Percentiles rank a stretch among this genome's conserved stretches.
Evolutionary conservation across 2,113 vertebrate genomes (phyloP).

Genomic region (Sander lucioperca): DNA sequence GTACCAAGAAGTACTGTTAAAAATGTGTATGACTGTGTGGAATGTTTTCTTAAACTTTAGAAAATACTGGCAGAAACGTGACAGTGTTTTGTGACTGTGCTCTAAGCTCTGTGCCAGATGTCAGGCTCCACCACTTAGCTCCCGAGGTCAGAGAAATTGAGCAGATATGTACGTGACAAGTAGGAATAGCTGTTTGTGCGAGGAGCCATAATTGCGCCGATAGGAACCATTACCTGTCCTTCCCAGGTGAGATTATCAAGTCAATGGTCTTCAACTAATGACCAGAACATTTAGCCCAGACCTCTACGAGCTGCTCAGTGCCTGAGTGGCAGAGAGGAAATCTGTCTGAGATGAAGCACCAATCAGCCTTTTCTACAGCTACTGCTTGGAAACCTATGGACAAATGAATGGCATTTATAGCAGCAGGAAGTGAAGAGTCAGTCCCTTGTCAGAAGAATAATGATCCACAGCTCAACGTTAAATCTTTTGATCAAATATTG

Average conservation of each 20-base stretch:
- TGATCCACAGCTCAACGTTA: neutral
- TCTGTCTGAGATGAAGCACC: conserved; percentile 46
- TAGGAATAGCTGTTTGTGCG: conserved; percentile 74
- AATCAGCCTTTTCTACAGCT: conserved; percentile 41
- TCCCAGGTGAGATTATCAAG: conserved; percentile 83
- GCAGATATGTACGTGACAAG: conserved; percentile 69
- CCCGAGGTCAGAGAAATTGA: conserved; percentile 62
- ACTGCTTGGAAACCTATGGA: conserved; percentile 22
- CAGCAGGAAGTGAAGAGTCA: conserved; percentile 27
- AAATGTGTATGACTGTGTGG: neutral
- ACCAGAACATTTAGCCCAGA: conserved; percentile 76
- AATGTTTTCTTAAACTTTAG: neutral
- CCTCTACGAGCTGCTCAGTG: conserved; percentile 59
- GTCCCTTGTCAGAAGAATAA: neutral
- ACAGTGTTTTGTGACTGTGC: neutral
- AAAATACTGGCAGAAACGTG: neutral
- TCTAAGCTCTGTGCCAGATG: conserved; percentile 41
- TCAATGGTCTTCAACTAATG: conserved; percentile 83
- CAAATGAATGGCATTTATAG: conserved; percentile 31
- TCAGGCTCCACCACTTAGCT: conserved; percentile 50
- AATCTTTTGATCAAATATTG: conserved; percentile 15
- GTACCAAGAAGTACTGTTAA: neutral
- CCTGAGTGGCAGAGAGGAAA: conserved; percentile 42
- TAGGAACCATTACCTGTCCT: conserved; percentile 80
- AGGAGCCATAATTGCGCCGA: conserved; percentile 75